Evolutionary conservation across 2,888 invertebrate genomes (phyloP), one percentile per base, ranked within the genome.

Genomic region (Conops quadrifasciatus): DNA sequence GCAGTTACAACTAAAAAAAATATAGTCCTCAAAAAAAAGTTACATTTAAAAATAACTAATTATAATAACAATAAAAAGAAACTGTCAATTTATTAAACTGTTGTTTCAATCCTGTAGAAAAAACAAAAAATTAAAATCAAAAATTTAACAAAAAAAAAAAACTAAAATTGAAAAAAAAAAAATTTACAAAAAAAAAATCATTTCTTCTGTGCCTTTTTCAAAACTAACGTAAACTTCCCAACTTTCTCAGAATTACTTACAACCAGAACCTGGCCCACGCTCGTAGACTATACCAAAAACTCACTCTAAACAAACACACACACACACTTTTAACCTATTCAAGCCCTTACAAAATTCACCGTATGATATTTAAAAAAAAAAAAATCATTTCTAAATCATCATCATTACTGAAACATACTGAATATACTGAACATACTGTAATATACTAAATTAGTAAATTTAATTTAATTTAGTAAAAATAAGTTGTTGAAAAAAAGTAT

Each of bases 181-280:
- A 47, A 36, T 7, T 36, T 36, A 36, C 9, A 73, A 75, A 36
- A 77, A 72, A 74, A 81, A 75, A 78, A 81, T 80, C 80, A 79
- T 83, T 82, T 82, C 83, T 82, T 82, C 83, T 82, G 83, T 82
- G 82, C 82, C 82, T 78, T 82, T 83, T 81, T 75, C 74, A 72
- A 36, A 36, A 74, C 75, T 74, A 36, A 68, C 65, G 71, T 70
- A 72, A 70, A 69, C 64, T 68, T 59, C 26, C 58, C 51, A 36
- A 36, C 36, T 51, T 47, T 5, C 26, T 60, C 59, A 36, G 21
- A 51, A 58, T 9, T 56, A 56, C 28, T 59, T 21, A 43, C 28
- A 24, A 21, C 19, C 49, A 49, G 7, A 26, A 58, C 58, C 58
- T 43, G 36, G 11, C 59, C 58, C 26, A 13, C 36, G 9, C 59